These are phyloP conservation scores for Hypomecis atomaria DNA, from an alignment of 2,888 invertebrate species.

Conservation along the genomic window DNA sequence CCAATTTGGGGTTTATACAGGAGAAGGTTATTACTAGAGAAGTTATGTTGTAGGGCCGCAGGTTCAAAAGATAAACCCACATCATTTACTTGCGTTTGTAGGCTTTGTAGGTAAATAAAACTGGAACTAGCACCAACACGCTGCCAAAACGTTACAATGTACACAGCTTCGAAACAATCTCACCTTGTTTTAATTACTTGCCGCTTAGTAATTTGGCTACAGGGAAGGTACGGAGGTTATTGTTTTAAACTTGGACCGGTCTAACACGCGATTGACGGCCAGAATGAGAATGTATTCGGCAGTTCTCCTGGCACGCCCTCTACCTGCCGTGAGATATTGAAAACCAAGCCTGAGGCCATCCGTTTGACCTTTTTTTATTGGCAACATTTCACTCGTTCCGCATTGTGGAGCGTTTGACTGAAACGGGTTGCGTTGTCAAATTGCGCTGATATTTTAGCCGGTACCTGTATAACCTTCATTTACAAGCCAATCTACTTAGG, in stretches of 20 bases:
- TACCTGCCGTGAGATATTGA: constrained; percentile 77
- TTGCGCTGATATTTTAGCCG: constrained; percentile 71
- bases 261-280: constrained; percentile 67
- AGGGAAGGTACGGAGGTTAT: constrained; percentile 41
- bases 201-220: constrained; percentile 40
- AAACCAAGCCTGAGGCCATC: constrained; percentile 72
- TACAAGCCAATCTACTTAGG: constrained; percentile 59
- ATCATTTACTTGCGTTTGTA: constrained; percentile 17
- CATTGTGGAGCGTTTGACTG: constrained; percentile 73
- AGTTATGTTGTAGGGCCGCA: background rate
- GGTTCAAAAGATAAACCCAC: constrained; percentile 17
- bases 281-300: constrained; percentile 72
- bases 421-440: constrained; percentile 75
- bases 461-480: constrained; percentile 65
- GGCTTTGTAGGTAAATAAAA: constrained; percentile 27
- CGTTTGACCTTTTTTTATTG: constrained; percentile 80
- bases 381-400: constrained; percentile 79
- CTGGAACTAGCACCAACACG: constrained; percentile 31
- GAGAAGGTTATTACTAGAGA: no score
- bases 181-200: constrained; percentile 45
- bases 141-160: constrained; percentile 39
- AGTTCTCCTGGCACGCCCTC: constrained; percentile 56
- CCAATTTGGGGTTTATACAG: no score
- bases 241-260: constrained; percentile 49
- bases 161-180: constrained; percentile 39